Evolutionary conservation across 1,140 invertebrate species (phyloP).

Genomic region (Macrobrachium rosenbergii): DNA sequence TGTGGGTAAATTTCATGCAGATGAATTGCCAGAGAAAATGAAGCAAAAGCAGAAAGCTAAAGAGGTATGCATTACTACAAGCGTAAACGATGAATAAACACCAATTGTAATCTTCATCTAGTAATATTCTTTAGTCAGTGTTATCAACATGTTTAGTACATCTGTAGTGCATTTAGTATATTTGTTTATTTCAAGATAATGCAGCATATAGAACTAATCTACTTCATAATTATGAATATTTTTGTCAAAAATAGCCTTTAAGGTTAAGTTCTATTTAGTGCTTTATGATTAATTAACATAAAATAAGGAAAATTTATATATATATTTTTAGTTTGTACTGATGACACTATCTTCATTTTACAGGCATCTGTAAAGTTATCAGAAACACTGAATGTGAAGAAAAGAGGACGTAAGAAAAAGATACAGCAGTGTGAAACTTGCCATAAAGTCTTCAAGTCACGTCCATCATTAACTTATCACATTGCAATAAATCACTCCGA

Average conservation of each 20-base stretch:
- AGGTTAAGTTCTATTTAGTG: too few relatives aligned
- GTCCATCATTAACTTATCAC: conserved; percentile 52
- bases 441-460: conserved; percentile 33
- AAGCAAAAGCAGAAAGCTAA: conserved; percentile 21
- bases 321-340: too few relatives aligned
- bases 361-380: background rate
- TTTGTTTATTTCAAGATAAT: too few relatives aligned
- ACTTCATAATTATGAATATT: too few relatives aligned
- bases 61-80: conserved; percentile 13
- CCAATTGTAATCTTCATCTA: background rate
- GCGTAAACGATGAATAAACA: background rate
- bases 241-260: too few relatives aligned
- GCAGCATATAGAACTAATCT: too few relatives aligned
- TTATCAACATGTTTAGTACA: too few relatives aligned
- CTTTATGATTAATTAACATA: too few relatives aligned
- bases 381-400: background rate
- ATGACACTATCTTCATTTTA: too few relatives aligned
- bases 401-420: conserved; percentile 20
- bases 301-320: too few relatives aligned
- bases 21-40: conserved; percentile 11
- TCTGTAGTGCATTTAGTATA: too few relatives aligned
- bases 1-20: conserved; percentile 29
- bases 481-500: conserved; percentile 42
- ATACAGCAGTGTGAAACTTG: conserved; percentile 30
- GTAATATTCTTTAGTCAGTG: background rate